Base-by-base conservation (phyloP, 2,888 invertebrate species). In the Drosophila prolongata region DNA sequence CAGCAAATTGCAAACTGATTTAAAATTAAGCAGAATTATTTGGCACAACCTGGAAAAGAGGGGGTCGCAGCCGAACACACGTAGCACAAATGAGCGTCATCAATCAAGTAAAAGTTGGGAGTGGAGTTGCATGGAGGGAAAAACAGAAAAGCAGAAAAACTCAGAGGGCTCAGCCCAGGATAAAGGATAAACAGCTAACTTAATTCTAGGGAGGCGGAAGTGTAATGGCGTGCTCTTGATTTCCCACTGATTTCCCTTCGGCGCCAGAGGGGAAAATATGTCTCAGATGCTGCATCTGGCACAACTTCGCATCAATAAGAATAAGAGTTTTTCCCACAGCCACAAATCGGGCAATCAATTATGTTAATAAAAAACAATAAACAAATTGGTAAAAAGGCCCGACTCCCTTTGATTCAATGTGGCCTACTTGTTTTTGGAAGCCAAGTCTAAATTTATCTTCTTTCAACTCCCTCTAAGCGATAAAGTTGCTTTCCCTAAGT, bases 11-110 rank as follows among this genome's bases (percentile, higher is more conserved):
- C 66, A 86, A 85, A 85, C 85, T 85, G 85, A 85, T 88, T 85
- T 85, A 83, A 85, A 85, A 88, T 85, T 85, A 88, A 88, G 80
- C 79, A 76, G 77, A 80, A 88, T 88, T 78, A 85, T 82, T 82
- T 79, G 82, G 76, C 72, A 77, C 72, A 69, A 75, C 60, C 59
- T 47, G 62, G 38, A 13, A 35, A 30, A 30, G 44, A 69, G 47
- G 50, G 59, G 52, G 54, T 42, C 66, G 24, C 37, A 47, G 46
- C 47, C 27, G 37, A 54, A 60, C 57, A 65, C 66, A 71, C 75
- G 75, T 55, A 57, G 59, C 72, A 76, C 80, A 85, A 85, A 85
- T 85, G 87, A 85, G 83, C 77, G 67, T 88, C 88, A 85, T 88
- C 85, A 85, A 85, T 85, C 85, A 85, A 78, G 69, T 69, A 58